A percentile compares a stretch with the other conserved stretches of the same genome.
Conservation (phyloP, 2,888 invertebrate species). For the Euproctis similis region DNA sequence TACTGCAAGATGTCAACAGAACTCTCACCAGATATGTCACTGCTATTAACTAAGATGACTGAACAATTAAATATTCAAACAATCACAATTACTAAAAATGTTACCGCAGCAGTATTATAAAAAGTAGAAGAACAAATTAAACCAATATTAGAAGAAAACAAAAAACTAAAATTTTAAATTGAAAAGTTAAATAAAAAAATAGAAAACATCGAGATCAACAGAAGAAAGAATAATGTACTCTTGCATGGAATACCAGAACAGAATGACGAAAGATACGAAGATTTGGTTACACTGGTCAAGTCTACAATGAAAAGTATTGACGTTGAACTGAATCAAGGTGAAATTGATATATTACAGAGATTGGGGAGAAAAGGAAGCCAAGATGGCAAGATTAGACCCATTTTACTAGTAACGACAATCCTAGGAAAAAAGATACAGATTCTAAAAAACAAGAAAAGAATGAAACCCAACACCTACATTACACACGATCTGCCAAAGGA, state of each 20-base stretch:
- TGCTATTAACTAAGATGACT: no score
- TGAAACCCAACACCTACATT: no score
- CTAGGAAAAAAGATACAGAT: no score
- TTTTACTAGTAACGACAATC: background rate
- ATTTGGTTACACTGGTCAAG: background rate
- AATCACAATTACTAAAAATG: no score
- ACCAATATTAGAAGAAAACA: background rate
- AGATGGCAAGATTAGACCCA: background rate
- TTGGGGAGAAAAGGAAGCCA: background rate
- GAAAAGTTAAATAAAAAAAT: background rate
- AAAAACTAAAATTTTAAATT: background rate
- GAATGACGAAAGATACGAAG: background rate
- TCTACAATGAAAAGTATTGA: background rate
- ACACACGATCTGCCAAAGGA: no score
- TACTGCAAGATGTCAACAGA: no score
- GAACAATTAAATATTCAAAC: no score
- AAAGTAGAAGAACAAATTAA: background rate
- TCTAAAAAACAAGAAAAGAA: no score
- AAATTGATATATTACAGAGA: background rate
- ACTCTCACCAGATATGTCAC: no score
- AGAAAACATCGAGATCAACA: background rate
- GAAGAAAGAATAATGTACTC: background rate
- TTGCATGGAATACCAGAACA: background rate
- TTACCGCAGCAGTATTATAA: background rate
- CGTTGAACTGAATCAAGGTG: background rate